Conservation (phyloP, 2,888 invertebrate genomes). For the Diarsia mendica region DNA sequence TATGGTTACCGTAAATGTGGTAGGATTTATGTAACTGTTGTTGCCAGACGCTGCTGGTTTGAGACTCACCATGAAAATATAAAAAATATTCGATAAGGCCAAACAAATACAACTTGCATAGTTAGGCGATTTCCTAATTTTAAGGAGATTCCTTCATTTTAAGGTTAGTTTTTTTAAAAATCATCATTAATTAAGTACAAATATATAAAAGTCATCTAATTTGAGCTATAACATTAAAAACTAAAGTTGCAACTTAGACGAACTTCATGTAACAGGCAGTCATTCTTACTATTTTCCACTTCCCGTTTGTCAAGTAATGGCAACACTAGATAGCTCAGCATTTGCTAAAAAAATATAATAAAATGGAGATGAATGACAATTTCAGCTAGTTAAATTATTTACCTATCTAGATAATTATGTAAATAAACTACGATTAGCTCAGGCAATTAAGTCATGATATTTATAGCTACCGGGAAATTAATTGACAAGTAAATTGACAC, state of each 20-base stretch:
- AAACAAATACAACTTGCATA: background rate
- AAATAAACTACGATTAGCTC: conserved; percentile 15
- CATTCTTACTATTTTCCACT: background rate
- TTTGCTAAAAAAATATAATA: conserved; percentile 10
- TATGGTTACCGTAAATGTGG: conserved; percentile 8
- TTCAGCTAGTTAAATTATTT: conserved; percentile 2
- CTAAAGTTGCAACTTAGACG: conserved; percentile 12
- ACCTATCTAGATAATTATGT: conserved; percentile 3
- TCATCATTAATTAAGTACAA: background rate
- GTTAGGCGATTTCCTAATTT: background rate
- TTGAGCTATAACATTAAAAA: conserved; percentile 3
- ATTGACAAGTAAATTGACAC: background rate
- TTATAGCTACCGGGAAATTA: background rate
- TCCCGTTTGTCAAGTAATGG: conserved; percentile 3
- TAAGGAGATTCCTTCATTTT: too few relatives aligned
- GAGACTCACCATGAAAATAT: conserved; percentile 11
- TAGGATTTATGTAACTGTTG: conserved; percentile 14
- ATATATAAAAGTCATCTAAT: background rate
- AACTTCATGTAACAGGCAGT: background rate
- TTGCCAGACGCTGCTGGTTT: conserved; percentile 9
- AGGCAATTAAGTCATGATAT: conserved; percentile 4
- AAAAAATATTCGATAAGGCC: background rate
- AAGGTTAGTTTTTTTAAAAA: too few relatives aligned
- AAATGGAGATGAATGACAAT: conserved; percentile 3
- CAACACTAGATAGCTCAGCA: conserved; percentile 23